These are phyloP conservation scores for Oligia strigilis DNA, from an alignment of 2,888 invertebrate species.

Conservation along the genomic window DNA sequence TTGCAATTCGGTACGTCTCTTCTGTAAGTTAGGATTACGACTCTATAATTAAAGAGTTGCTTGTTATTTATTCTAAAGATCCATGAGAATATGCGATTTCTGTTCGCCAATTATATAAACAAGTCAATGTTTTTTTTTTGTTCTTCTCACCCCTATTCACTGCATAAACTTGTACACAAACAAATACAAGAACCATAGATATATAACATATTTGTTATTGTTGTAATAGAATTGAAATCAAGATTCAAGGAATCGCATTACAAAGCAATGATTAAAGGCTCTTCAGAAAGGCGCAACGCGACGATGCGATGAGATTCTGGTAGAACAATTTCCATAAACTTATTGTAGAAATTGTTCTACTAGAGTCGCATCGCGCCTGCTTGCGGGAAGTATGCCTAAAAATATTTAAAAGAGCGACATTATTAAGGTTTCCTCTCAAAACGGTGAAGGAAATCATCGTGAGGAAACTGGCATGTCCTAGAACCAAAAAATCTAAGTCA, in stretches of 20 bases:
- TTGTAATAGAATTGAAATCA: not conserved
- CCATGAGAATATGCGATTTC: conserved; percentile 1
- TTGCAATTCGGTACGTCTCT: not conserved
- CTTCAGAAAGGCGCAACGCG: not conserved
- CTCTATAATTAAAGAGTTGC: not conserved
- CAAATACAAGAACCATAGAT: not conserved
- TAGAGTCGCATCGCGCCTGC: not conserved
- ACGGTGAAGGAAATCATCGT: not conserved
- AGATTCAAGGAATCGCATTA: not conserved
- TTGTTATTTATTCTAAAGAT: not conserved
- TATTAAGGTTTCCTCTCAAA: not conserved
- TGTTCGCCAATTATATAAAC: not conserved
- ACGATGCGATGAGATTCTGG: not conserved
- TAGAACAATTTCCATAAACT: not conserved
- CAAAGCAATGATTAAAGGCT: not conserved
- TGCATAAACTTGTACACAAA: not conserved
- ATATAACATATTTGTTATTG: conserved; percentile 11
- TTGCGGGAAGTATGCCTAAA: not conserved
- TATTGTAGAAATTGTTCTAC: not conserved
- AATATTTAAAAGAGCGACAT: not conserved
- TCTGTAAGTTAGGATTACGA: not conserved
- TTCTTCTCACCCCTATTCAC: conserved; percentile 11
- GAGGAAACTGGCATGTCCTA: not conserved
- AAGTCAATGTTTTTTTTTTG: not conserved
- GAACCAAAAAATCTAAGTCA: not conserved